These are phyloP conservation scores for Acholoe squamosa DNA, from an alignment of 2,888 invertebrate species.

Conservation along the genomic window DNA sequence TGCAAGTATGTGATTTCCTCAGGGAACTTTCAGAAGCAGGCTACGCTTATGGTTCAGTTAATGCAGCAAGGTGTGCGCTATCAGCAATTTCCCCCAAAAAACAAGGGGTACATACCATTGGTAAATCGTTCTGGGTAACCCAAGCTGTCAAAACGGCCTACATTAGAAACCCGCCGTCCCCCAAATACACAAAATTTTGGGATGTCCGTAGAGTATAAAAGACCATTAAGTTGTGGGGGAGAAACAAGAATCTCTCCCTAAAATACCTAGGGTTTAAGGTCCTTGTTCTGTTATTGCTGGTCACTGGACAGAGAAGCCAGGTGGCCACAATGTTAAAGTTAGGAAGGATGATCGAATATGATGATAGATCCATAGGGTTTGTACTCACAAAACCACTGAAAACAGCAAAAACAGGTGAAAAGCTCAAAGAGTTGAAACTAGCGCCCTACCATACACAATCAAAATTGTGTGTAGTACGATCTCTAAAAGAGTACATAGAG, in stretches of 20 bases:
- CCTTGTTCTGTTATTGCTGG: neutral
- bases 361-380: neutral
- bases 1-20: neutral
- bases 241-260: neutral
- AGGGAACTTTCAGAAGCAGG: neutral
- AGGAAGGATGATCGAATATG: neutral
- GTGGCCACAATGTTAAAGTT: neutral
- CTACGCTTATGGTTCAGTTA: neutral
- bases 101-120: neutral
- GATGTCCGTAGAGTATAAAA: neutral
- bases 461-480: neutral
- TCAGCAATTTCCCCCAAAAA: neutral
- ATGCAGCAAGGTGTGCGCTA: neutral
- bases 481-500: neutral
- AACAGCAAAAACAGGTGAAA: neutral
- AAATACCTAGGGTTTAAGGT: neutral
- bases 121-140: neutral
- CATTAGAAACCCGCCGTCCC: neutral
- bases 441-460: neutral
- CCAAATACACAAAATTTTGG: neutral
- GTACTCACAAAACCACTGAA: neutral
- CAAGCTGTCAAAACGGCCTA: neutral
- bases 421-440: neutral
- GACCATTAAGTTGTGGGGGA: neutral
- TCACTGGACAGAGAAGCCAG: neutral